Evolutionary conservation across 1,140 invertebrate genomes (phyloP).

Genomic region (Mactra quadrangularis): DNA sequence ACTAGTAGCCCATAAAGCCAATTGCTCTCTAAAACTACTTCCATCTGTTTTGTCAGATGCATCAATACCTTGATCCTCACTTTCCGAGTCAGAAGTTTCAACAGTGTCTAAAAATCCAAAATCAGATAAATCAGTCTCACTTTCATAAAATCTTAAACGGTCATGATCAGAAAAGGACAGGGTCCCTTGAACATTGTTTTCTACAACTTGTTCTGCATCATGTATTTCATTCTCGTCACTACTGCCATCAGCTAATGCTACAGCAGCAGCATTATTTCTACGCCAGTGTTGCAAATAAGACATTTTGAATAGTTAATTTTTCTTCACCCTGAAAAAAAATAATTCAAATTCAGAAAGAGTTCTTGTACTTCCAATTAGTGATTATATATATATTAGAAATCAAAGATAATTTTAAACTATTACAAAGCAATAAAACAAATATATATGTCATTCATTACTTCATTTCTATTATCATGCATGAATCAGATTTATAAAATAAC

Average conservation of each 20-base stretch:
- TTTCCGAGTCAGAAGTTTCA: slow-evolving; percentile 20
- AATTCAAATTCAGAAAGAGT: too few species aligned
- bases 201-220: background rate
- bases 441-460: too few species aligned
- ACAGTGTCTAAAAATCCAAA: background rate
- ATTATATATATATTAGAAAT: too few species aligned
- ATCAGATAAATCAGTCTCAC: background rate
- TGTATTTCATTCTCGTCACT: background rate
- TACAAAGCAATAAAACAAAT: too few species aligned
- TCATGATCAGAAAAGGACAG: background rate
- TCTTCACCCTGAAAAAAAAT: too few species aligned
- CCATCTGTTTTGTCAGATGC: background rate
- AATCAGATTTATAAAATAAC: too few species aligned
- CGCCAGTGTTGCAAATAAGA: slow-evolving; percentile 10
- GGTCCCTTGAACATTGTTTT: background rate
- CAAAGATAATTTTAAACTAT: too few species aligned
- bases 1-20: background rate
- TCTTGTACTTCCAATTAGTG: too few species aligned
- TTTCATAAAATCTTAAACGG: too few species aligned
- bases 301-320: too few species aligned
- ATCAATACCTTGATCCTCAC: background rate
- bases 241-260: slow-evolving; percentile 8
- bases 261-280: slow-evolving; percentile 7
- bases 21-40: background rate
- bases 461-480: too few species aligned